Conservation (phyloP, 2,888 invertebrate genomes). For the Aelia acuminata region DNA sequence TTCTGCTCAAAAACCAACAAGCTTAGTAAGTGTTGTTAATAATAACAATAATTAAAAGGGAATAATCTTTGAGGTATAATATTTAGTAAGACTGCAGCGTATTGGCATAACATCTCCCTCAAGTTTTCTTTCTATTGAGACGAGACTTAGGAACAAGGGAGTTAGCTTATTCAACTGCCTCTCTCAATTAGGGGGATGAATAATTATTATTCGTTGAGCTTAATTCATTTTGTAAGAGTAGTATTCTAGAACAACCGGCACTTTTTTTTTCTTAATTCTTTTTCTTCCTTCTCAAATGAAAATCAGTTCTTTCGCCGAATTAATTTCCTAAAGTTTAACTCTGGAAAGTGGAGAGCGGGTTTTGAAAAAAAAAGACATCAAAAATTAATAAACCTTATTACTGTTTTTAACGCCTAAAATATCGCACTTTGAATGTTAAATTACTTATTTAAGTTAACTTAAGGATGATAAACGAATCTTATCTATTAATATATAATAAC, state of each 20-base stretch:
- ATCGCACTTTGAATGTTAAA: no score
- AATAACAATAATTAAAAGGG: no score
- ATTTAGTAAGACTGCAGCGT: background rate
- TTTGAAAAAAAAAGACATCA: background rate
- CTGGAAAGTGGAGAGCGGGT: background rate
- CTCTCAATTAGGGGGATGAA: slow-evolving; percentile 1
- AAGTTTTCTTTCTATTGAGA: background rate
- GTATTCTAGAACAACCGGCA: background rate
- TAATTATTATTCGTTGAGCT: slow-evolving; percentile 18
- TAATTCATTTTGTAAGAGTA: slow-evolving; percentile 9
- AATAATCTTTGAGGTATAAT: background rate
- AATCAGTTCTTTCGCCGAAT: background rate
- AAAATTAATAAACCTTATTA: background rate
- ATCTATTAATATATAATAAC: no score
- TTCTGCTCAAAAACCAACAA: no score
- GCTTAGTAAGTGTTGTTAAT: no score
- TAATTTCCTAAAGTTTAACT: background rate
- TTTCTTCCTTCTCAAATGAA: background rate
- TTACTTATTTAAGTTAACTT: no score
- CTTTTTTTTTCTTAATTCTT: background rate
- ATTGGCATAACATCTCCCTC: background rate
- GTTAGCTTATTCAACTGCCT: background rate
- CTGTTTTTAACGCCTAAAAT: background rate
- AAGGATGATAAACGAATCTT: no score
- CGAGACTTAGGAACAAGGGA: background rate